Base-by-base conservation (phyloP, 2,888 invertebrate species). In the Meghimatium bilineatum region DNA sequence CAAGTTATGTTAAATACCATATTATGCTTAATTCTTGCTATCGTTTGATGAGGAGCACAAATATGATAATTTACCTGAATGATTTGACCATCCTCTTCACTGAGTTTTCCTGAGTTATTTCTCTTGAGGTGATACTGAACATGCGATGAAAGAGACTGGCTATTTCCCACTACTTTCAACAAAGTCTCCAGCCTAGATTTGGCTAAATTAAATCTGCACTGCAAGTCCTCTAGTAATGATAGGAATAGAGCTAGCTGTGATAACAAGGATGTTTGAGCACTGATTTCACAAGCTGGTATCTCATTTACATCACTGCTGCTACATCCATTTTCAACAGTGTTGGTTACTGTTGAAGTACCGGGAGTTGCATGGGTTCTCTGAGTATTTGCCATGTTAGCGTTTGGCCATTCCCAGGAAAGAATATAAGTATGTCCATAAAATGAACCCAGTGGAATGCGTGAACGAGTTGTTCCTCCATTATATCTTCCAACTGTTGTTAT, bases 401-500 rank as follows among this genome's bases (percentile, higher is more conserved):
- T 83, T 17, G 88, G 90, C 91, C 90, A 91, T 87, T 94, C 93
- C 94, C 96, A 96, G 32, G 96, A 95, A 23, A 97, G 94, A 80
- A 93, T 92, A 3, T 97, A 96, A 67, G 97, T 95, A 93, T 98
- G 97, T 0, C 98, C 98, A 93, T 97, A 98, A 94, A 98, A 98
- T 94, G 96, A 96, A n/a, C 98, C 98, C 63, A 98, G 94, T 0
- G 98, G 97, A 87, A 98, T 97, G 94, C 97, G 96, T 91, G 97
- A 97, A 89, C 97, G 96, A 82, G 97, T 96, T 17, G 97, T 96
- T 38, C 97, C 96, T 96, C 97, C 97, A 74, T 97, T 97, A 92
- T 97, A 97, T 23, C 97, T 95, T 20, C 97, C 98, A 88, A 97
- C 97, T 0, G 97, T 97, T 56, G 97, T 98, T 86, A 98, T 96